Evolutionary conservation across 2,888 invertebrate genomes (phyloP).

Genomic region (Clepsis dumicolana): DNA sequence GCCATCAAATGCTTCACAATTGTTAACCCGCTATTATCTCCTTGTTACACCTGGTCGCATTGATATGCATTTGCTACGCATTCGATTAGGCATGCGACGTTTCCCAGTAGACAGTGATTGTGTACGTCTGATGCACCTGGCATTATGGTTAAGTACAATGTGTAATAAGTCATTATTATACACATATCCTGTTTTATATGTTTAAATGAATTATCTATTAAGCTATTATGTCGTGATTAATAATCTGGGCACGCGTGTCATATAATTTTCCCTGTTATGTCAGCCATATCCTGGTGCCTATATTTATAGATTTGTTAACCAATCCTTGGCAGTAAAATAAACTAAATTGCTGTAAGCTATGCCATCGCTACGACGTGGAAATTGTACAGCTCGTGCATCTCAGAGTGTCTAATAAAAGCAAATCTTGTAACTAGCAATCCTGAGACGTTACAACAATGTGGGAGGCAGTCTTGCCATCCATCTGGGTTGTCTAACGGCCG

Average conservation of each 20-base stretch:
- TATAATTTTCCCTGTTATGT: neutral
- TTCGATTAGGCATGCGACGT: slow-evolving; percentile 69
- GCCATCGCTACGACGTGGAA: neutral
- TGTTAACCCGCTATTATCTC: slow-evolving; percentile 66
- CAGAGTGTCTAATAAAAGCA: slow-evolving; percentile 12
- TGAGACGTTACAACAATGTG: slow-evolving; percentile 35
- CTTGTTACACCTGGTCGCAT: slow-evolving; percentile 70
- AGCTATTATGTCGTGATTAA: neutral
- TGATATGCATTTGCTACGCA: slow-evolving; percentile 68
- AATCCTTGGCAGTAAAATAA: slow-evolving; percentile 10
- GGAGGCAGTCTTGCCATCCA: slow-evolving; percentile 56
- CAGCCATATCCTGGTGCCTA: neutral
- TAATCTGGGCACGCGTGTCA: neutral
- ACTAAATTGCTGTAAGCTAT: neutral
- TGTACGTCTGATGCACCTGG: slow-evolving; percentile 56
- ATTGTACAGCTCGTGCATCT: slow-evolving; percentile 1
- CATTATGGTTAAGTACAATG: slow-evolving; percentile 47
- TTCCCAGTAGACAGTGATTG: slow-evolving; percentile 61
- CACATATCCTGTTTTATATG: neutral
- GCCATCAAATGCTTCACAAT: slow-evolving; percentile 54
- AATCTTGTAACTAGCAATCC: slow-evolving; percentile 5
- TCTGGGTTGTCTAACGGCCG: slow-evolving; percentile 51
- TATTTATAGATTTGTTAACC: slow-evolving; percentile 1
- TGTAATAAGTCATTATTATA: slow-evolving; percentile 26
- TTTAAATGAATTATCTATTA: neutral